phyloP scores from a whole-genome alignment of 2,888 invertebrate species.

The Microctonus aethiopoides region DNA sequence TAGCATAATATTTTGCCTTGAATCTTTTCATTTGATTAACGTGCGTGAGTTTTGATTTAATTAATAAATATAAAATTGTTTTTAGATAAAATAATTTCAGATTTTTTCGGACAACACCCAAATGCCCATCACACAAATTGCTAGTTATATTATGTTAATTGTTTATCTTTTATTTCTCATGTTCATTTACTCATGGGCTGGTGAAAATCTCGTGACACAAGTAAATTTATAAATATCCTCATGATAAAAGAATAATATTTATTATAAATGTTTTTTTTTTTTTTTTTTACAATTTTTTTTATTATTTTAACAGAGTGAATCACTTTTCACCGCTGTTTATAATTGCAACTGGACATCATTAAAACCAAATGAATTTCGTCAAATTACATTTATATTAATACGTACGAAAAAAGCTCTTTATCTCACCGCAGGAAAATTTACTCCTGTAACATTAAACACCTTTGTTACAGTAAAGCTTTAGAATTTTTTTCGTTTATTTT shows the following conservation, averaged over 20 bases:
- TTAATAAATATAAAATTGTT: too few species aligned
- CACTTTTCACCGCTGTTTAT: not conserved
- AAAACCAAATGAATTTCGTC: not conserved
- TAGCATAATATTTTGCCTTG: not conserved
- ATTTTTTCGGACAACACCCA: not conserved
- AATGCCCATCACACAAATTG: not conserved
- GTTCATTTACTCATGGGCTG: conserved; percentile 2
- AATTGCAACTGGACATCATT: conserved; percentile 6
- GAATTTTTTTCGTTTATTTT: too few species aligned
- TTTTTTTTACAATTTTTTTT: too few species aligned
- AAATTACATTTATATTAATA: not conserved
- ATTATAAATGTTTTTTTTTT: not conserved
- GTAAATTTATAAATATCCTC: conserved; percentile 1
- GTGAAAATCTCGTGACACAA: conserved; percentile 4
- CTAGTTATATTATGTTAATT: not conserved
- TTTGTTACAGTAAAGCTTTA: conserved; percentile 3
- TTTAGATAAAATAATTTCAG: not conserved
- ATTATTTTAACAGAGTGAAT: not conserved
- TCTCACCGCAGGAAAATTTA: conserved; percentile 2
- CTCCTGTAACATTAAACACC: not conserved
- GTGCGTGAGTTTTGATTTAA: not conserved
- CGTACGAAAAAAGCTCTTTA: not conserved
- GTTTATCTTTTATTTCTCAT: conserved; percentile 11
- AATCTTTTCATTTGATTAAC: not conserved
- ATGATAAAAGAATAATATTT: not conserved